Conservation (phyloP, 2,113 vertebrate genomes). For the Pavo muticus region DNA sequence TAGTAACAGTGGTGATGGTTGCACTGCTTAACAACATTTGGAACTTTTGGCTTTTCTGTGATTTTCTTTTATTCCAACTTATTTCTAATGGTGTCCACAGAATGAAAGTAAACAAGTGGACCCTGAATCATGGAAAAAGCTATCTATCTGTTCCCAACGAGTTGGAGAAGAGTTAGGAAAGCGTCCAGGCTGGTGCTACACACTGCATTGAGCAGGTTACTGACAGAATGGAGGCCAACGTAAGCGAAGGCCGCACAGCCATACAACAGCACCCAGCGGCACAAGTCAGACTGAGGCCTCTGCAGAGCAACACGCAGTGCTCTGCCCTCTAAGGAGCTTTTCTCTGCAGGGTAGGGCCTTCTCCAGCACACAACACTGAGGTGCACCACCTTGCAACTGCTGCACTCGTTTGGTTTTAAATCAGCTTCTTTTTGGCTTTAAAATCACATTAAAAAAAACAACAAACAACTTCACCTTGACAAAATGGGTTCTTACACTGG, state of each 20-base stretch:
- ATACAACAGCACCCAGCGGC: background rate
- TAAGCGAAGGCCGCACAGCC: background rate
- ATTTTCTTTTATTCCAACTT: background rate
- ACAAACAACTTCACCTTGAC: too few species aligned
- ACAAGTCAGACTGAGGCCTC: background rate
- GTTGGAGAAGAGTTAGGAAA: background rate
- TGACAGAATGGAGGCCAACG: background rate
- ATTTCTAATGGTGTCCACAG: rapidly evolving
- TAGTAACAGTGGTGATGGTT: rapidly evolving
- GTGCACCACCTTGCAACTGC: background rate
- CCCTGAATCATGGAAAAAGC: background rate
- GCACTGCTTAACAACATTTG: rapidly evolving
- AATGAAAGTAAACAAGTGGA: background rate
- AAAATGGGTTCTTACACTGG: background rate
- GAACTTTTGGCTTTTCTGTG: background rate
- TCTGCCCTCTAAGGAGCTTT: background rate
- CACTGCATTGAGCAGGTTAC: rapidly evolving
- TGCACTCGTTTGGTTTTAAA: too few species aligned
- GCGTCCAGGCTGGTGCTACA: background rate
- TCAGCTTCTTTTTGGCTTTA: background rate
- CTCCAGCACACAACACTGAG: background rate
- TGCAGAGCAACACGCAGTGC: background rate
- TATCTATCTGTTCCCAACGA: rapidly evolving
- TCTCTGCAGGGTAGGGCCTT: too few species aligned
- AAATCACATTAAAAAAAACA: background rate